Percentiles rank a stretch among this genome's conserved stretches.
phyloP scores from a whole-genome alignment of 2,113 vertebrate genomes.

The Rhabdomys dilectus region DNA sequence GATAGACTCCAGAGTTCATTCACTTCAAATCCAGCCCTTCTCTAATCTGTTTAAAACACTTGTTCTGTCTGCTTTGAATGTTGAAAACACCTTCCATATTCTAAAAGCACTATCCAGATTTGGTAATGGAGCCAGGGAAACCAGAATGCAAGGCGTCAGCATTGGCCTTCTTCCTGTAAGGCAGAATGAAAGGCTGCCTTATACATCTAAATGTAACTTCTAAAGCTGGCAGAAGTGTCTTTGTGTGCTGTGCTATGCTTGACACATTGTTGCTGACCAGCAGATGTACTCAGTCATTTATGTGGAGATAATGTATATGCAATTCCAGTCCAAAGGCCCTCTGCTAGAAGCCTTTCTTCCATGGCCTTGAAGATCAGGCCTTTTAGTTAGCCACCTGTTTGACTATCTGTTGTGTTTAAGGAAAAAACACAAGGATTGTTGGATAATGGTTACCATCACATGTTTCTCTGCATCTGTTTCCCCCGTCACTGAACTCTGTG shows the following conservation, averaged over 20 bases:
- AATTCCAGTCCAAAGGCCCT: slow-evolving; percentile 42
- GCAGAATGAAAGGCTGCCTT: neutral
- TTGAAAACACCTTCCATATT: slow-evolving; percentile 59
- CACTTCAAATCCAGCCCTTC: neutral
- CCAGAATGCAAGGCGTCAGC: neutral
- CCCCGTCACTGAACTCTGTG: neutral
- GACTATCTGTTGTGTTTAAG: neutral
- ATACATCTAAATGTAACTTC: neutral
- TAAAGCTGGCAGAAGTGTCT: neutral
- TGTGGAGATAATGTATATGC: neutral
- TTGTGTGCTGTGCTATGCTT: neutral
- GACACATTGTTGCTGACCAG: neutral
- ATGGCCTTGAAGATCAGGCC: slow-evolving; percentile 79
- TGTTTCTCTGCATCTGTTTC: neutral
- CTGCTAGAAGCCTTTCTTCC: slow-evolving; percentile 76
- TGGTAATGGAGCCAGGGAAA: neutral
- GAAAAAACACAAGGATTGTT: neutral
- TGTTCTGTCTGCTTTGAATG: slow-evolving; percentile 60
- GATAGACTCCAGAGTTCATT: slow-evolving; percentile 10
- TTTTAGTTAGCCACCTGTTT: slow-evolving; percentile 84
- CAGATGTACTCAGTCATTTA: slow-evolving; percentile 3
- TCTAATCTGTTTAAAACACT: slow-evolving; percentile 22
- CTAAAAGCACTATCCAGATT: slow-evolving; percentile 52
- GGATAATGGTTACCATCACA: neutral
- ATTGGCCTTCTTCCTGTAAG: neutral